Percentiles rank a stretch among this genome's conserved stretches.
Conservation (phyloP, 2,888 invertebrate species). For the Eurytoma californica region DNA sequence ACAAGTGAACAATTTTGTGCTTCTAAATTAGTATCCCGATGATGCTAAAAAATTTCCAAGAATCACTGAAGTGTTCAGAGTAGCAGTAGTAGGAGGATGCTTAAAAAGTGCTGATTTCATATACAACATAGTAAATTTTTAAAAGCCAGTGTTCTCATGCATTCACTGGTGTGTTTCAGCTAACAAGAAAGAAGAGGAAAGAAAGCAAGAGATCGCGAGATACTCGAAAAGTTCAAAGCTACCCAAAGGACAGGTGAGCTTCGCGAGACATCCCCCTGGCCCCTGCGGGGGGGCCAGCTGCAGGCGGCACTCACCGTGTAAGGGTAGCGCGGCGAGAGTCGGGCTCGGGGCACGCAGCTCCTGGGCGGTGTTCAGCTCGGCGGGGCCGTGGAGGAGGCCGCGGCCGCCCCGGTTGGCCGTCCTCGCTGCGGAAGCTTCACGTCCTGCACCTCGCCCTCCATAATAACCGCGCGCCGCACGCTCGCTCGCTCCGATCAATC, state of each 20-base stretch:
- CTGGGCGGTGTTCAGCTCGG: constrained; percentile 2
- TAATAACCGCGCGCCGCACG: constrained; percentile 5
- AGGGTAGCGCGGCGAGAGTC: not conserved
- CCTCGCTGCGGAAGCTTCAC: not conserved
- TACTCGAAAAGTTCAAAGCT: too few species aligned
- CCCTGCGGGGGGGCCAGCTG: not conserved
- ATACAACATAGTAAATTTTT: not conserved
- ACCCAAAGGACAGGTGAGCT: too few species aligned
- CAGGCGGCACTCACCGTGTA: not conserved
- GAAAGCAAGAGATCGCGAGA: not conserved
- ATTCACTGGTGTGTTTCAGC: not conserved
- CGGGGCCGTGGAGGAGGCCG: not conserved
- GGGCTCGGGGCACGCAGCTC: not conserved
- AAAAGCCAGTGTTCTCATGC: not conserved
- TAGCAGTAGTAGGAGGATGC: not conserved
- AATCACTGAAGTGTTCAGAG: too few species aligned
- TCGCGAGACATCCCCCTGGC: not conserved
- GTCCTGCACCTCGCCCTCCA: constrained; percentile 50
- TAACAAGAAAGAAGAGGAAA: not conserved
- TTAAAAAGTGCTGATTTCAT: not conserved
- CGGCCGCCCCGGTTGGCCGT: not conserved
- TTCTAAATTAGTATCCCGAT: too few species aligned
- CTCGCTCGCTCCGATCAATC: constrained; percentile 35
- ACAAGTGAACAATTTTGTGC: too few species aligned
- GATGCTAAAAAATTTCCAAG: too few species aligned